Conservation (phyloP, 2,797 vertebrate species). For the Heterohyrax brucei region DNA sequence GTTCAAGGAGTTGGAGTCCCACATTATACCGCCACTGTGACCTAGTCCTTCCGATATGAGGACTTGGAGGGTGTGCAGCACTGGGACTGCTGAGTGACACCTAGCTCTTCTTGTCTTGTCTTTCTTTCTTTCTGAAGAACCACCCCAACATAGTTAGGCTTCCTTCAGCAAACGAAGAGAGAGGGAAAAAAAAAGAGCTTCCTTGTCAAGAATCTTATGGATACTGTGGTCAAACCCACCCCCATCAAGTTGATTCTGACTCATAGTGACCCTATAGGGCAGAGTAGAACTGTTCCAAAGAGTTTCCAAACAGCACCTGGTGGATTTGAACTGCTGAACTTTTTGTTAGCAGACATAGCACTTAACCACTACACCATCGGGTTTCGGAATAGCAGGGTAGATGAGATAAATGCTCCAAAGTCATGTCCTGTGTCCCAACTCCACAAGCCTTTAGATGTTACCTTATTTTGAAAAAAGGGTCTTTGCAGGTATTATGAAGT, state of each 20-base stretch:
- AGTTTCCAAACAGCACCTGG: too few relatives aligned
- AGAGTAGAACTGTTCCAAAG: too few relatives aligned
- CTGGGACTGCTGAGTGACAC: too few relatives aligned
- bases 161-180: background rate
- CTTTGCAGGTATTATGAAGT: background rate
- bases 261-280: too few relatives aligned
- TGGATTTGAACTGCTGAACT: too few relatives aligned
- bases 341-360: too few relatives aligned
- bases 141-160: background rate
- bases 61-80: background rate
- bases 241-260: too few relatives aligned
- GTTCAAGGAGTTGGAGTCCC: background rate
- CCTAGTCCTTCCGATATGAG: background rate
- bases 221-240: too few relatives aligned
- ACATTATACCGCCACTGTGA: background rate
- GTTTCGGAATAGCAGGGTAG: too few relatives aligned
- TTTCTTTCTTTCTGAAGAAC: background rate
- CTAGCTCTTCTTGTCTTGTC: background rate
- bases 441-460: background rate
- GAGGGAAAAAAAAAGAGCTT: background rate
- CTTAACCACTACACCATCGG: too few relatives aligned
- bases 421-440: background rate
- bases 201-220: background rate
- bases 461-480: background rate
- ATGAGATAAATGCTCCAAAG: background rate